These are phyloP conservation scores for Sesamia inferens DNA, from an alignment of 2,888 invertebrate genomes.

Conservation along the genomic window DNA sequence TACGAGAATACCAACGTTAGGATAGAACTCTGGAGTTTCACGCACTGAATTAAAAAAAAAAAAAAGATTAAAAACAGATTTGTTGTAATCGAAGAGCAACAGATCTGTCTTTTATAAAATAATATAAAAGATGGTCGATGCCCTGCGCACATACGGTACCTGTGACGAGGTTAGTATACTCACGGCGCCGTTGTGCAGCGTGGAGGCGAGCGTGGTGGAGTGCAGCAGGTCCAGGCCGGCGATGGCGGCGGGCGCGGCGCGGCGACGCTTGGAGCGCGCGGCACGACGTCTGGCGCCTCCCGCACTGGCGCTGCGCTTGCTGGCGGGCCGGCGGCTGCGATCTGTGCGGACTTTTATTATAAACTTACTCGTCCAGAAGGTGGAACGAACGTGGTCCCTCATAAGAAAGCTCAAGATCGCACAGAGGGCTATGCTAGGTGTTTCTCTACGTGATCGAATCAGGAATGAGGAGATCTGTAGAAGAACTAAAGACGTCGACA, in stretches of 20 bases:
- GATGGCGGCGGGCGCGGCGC: constrained; percentile 91
- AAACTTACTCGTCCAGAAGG: neutral
- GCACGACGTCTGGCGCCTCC: constrained; percentile 83
- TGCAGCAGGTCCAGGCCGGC: constrained; percentile 96
- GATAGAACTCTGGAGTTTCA: neutral
- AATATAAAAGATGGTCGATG: constrained; percentile 32
- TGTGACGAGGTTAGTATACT: constrained; percentile 61
- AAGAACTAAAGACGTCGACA: no score
- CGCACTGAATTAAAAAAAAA: neutral
- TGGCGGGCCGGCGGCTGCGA: constrained; percentile 83
- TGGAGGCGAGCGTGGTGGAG: constrained; percentile 96
- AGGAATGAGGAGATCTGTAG: no score
- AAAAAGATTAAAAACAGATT: constrained; percentile 15
- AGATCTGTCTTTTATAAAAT: constrained; percentile 34
- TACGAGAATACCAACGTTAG: neutral
- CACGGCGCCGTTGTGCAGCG: constrained; percentile 92
- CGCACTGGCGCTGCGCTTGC: constrained; percentile 86
- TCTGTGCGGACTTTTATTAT: constrained; percentile 64
- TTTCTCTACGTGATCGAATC: no score
- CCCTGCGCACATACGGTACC: constrained; percentile 25
- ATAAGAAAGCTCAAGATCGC: no score
- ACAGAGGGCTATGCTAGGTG: no score
- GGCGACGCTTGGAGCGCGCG: constrained; percentile 83
- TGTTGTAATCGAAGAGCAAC: constrained; percentile 27
- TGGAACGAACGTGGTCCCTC: no score